phyloP scores from a whole-genome alignment of 2,797 vertebrate species.

The Onychomys torridus region DNA sequence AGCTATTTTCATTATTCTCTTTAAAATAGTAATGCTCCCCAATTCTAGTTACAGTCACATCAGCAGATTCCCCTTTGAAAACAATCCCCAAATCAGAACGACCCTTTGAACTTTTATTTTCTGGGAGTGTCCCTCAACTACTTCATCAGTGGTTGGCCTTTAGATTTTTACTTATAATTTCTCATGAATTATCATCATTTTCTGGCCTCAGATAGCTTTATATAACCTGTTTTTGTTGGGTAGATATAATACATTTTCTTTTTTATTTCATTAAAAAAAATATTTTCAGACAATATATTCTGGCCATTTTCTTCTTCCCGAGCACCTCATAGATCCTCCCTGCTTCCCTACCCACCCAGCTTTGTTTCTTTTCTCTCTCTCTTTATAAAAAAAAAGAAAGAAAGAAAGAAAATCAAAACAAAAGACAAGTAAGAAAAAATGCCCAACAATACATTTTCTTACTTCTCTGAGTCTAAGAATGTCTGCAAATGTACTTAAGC shows the following conservation, averaged over 20 bases:
- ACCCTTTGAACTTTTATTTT: background rate
- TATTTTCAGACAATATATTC: background rate
- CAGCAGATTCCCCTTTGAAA: conserved; percentile 52
- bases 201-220: background rate
- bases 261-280: background rate
- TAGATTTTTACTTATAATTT: background rate
- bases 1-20: conserved; percentile 39
- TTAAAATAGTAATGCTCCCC: conserved; percentile 64
- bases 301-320: background rate
- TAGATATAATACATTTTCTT: background rate
- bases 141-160: background rate
- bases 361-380: background rate
- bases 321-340: background rate
- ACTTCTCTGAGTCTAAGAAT: background rate
- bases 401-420: background rate
- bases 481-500: background rate
- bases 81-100: background rate
- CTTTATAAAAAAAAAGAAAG: background rate
- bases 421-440: background rate
- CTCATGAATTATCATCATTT: background rate
- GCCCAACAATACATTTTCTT: background rate
- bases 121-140: background rate
- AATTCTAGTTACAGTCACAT: conserved; percentile 41
- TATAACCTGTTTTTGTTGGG: background rate
- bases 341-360: background rate